phyloP scores from a whole-genome alignment of 2,797 vertebrate genomes.

The Acanthornis magna region DNA sequence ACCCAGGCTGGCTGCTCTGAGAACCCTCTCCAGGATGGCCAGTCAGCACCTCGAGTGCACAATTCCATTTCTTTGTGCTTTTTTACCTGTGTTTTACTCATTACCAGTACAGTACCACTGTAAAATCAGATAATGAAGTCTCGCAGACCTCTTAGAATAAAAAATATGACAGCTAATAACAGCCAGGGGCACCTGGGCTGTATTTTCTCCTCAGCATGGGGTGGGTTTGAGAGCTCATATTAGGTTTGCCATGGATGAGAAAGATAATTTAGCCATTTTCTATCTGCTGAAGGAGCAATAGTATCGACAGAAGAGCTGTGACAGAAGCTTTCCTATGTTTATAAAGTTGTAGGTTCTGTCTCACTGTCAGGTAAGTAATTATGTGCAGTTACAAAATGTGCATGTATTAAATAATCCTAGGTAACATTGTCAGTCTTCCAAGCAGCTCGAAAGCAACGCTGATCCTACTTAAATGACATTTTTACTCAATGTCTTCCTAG shows the following conservation, averaged over 20 bases:
- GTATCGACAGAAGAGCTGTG: neutral
- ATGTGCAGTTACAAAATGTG: neutral
- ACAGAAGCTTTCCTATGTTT: neutral
- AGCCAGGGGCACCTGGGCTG: slow-evolving; percentile 21
- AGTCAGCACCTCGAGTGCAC: neutral
- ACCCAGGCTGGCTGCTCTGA: neutral
- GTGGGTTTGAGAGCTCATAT: neutral
- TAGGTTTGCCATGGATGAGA: neutral
- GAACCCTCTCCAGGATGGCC: neutral
- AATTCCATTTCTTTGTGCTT: neutral
- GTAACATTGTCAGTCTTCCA: neutral
- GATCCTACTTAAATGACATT: neutral
- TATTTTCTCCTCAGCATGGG: slow-evolving; percentile 55
- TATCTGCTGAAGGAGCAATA: neutral
- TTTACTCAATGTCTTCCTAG: neutral
- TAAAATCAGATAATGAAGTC: slow-evolving; percentile 58
- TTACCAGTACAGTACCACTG: neutral
- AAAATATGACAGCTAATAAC: slow-evolving; percentile 36
- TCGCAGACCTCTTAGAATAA: slow-evolving; percentile 23
- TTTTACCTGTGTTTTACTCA: neutral
- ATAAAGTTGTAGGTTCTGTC: neutral
- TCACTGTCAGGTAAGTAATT: neutral
- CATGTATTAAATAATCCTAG: neutral
- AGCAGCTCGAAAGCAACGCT: neutral
- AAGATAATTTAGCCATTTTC: slow-evolving; percentile 20